Base-by-base conservation (phyloP, 2,797 vertebrate genomes). In the Cossypha niveicapilla region DNA sequence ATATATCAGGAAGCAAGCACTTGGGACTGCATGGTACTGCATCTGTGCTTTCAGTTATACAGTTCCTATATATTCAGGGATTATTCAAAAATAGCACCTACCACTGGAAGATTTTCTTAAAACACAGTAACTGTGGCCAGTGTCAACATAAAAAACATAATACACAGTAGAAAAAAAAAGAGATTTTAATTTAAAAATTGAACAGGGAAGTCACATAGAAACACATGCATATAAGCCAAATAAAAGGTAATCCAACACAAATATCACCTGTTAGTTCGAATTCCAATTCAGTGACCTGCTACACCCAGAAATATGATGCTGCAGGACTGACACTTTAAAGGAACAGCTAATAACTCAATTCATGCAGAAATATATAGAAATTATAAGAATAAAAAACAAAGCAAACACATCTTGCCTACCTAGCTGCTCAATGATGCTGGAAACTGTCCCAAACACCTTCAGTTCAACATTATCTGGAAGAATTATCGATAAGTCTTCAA, bases 371-470 rank as follows among this genome's bases (percentile, higher is more conserved):
- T 21, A 78, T 2, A 78, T 3, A 78, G 7, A 70, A 80, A 72
- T n/a, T 34, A 34, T 17, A 66, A 44, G 34, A 32, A 66, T 28
- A 57, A 54, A 82, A 66, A 83, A 5, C 14, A 86, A 54, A 71
- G 18, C 17, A 79, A 72, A 66, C 4, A 7, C 45, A 78, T 93
- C 57, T 94, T 92, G 90, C 96, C 87, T 97, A 99, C 99, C 98
- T 30, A 99, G 97, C 73, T 98, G 97, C 61, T 99, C 98, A 66
- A 99, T 94, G 63, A 99, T 97, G 85, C 98, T 98, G 83, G 99
- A 98, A 94, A 99, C 97, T 9, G 97, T 97, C 80, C 99, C 99
- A 73, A 98, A 96, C 17, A 98, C 98, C 88, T 98, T 98, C 88
- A 99, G 93, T 88, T 98, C 98, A 65, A 98, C 97, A 34, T 98